Evolutionary conservation across 2,888 invertebrate species (phyloP).

Genomic region (Nipponacmea schrenckii): DNA sequence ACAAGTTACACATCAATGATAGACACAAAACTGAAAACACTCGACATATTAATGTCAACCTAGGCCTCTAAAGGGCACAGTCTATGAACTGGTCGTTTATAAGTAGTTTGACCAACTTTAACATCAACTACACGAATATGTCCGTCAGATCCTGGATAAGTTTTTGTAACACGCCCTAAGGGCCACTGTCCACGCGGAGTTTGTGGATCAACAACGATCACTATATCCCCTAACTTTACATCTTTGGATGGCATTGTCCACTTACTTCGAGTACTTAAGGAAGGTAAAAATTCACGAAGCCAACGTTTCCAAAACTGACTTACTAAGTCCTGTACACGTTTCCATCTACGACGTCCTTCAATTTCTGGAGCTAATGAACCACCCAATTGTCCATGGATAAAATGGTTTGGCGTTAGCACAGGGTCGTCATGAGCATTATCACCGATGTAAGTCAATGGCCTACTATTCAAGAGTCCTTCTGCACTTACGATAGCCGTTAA

Average conservation of each 20-base stretch:
- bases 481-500: slow-evolving; percentile 19
- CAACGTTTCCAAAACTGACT: neutral
- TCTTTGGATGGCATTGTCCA: neutral
- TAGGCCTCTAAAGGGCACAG: slow-evolving; percentile 2
- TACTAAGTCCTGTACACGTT: neutral
- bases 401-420: neutral
- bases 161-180: neutral
- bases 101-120: neutral
- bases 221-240: neutral
- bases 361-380: neutral
- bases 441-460: neutral
- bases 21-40: no score
- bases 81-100: neutral
- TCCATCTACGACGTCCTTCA: neutral
- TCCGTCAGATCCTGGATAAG: slow-evolving; percentile 5
- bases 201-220: neutral
- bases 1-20: no score
- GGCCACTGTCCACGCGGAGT: slow-evolving; percentile 8
- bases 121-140: neutral
- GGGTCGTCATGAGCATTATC: neutral
- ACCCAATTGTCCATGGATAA: neutral
- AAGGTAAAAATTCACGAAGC: slow-evolving; percentile 10
- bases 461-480: neutral
- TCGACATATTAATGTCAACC: no score
- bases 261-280: neutral